Evolutionary conservation across 53 echinoderm and acorn worm species (phyloP), one percentile per base, ranked within the genome.

Genomic region (Holothuria scabra): DNA sequence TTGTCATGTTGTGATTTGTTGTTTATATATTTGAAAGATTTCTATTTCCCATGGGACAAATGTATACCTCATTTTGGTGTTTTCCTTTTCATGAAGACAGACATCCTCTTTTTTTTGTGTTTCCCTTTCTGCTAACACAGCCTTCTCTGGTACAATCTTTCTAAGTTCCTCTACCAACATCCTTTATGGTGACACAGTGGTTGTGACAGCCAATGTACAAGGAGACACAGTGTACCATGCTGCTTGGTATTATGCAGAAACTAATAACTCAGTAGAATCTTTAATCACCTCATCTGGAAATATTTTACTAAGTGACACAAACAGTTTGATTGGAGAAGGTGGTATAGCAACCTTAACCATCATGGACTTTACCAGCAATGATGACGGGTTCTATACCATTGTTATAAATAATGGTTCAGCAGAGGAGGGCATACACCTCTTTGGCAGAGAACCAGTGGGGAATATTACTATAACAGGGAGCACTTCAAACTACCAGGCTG

Each of bases 271-370:
- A 18, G 28, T 62, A 0, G 63, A 28, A 62, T 25, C 14, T 28
- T 25, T 11, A 25, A 23, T 62, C 11, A 62, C 63, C 23, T 10
- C 14, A 28, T 25, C 63, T 62, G 63, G 63, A 62, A 62, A 62
- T 62, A 62, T 62, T 21, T 7, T 25, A 23, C 23, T 62, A 10
- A 62, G 63, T 62, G 63, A 62, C 63, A 23, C 12, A 9, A 28
- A 23, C 28, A 62, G 9, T 13, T 23, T 62, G 23, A 62, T 62
- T 62, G 63, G 63, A 23, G 28, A 21, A 10, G 63, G 63, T 62
- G 63, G 63, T 28, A 18, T 62, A 62, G 63, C 63, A 62, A 62
- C 63, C 23, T 23, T 62, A 62, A 62, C 63, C 63, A 62, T 62
- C 24, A 62, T 28, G 28, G 28, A 62, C 63, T 62, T 62, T 62